phyloP scores from a whole-genome alignment of 2,888 invertebrate species.

The Bursaphelenchus okinawaensis region DNA sequence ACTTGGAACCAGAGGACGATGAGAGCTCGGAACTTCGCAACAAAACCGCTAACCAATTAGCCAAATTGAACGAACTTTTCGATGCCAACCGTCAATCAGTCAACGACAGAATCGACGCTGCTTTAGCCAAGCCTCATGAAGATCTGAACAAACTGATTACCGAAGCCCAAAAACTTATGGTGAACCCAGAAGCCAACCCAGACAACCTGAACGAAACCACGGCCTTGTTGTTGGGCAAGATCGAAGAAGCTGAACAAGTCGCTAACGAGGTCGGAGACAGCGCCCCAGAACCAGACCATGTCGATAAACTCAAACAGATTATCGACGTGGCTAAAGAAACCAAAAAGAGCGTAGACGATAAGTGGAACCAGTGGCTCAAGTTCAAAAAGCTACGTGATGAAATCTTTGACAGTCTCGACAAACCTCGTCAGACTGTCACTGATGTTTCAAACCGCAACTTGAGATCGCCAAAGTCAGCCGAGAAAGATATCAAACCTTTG shows the following conservation, averaged over 20 bases:
- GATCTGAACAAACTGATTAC: background rate
- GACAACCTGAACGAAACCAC: slow-evolving; percentile 4
- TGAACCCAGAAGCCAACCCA: background rate
- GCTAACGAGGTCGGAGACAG: background rate
- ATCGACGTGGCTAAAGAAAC: slow-evolving; percentile 7
- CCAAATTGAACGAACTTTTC: slow-evolving; percentile 12
- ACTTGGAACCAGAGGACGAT: slow-evolving; percentile 13
- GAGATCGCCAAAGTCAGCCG: background rate
- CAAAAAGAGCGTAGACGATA: slow-evolving; percentile 2
- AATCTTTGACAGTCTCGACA: background rate
- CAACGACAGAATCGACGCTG: slow-evolving; percentile 12
- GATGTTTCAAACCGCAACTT: background rate
- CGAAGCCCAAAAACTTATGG: slow-evolving; percentile 1
- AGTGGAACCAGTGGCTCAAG: background rate
- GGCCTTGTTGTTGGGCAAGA: background rate
- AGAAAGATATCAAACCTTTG: background rate
- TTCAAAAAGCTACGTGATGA: background rate
- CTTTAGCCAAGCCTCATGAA: slow-evolving; percentile 16
- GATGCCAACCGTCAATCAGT: slow-evolving; percentile 11
- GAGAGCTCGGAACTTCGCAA: slow-evolving; percentile 1
- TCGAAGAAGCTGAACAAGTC: background rate
- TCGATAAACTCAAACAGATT: background rate
- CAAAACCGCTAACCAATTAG: slow-evolving; percentile 13
- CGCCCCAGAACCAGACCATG: background rate
- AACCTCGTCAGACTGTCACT: background rate